Evolutionary conservation across 2,113 vertebrate genomes (phyloP).

Genomic region (Ctenodactylus gundi): DNA sequence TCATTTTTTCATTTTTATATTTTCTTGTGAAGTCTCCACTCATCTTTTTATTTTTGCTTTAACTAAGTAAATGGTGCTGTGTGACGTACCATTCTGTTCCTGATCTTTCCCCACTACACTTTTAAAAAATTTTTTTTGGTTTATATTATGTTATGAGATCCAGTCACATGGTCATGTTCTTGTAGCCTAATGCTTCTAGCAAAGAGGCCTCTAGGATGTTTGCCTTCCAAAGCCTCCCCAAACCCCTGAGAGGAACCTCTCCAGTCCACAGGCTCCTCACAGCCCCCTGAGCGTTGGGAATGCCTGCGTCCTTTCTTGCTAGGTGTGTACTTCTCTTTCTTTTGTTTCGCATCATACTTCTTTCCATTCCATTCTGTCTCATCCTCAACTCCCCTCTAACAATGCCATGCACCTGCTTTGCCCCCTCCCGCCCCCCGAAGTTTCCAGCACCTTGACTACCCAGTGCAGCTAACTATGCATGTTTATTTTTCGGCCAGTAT

Average conservation of each 20-base stretch:
- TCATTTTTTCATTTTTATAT: background rate
- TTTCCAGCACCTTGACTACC: background rate
- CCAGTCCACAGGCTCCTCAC: accelerated
- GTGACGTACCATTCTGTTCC: background rate
- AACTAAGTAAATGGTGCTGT: background rate
- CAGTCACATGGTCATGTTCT: too few species aligned
- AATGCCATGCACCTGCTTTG: background rate
- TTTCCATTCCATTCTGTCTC: background rate
- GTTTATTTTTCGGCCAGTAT: background rate
- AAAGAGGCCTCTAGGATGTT: background rate
- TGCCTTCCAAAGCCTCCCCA: background rate
- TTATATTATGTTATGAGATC: background rate
- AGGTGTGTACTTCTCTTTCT: background rate
- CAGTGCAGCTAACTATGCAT: too few species aligned
- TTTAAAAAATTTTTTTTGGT: background rate
- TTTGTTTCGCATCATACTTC: background rate
- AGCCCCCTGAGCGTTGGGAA: background rate
- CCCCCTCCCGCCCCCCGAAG: too few species aligned
- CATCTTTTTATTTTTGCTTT: background rate
- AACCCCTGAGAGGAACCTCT: background rate
- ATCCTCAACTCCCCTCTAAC: background rate
- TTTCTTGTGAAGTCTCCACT: background rate
- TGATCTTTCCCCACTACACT: too few species aligned
- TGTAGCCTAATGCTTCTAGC: background rate
- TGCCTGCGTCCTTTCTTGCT: background rate